Percentiles rank a stretch among this genome's conserved stretches.
phyloP scores from a whole-genome alignment of 2,888 invertebrate genomes.

The Prosopocoilus inquinatus region DNA sequence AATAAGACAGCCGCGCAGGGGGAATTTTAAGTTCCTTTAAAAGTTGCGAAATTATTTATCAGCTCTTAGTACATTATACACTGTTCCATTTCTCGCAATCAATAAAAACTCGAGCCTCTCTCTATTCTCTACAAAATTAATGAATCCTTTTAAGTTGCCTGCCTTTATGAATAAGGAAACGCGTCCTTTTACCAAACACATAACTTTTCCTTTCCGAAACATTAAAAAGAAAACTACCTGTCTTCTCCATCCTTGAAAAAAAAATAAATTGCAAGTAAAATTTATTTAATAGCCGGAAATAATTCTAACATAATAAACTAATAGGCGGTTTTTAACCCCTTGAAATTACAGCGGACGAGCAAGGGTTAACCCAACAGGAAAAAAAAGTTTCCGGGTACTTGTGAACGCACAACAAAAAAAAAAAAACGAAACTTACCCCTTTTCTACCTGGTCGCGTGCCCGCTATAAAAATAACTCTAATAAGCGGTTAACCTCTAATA shows the following conservation, averaged over 20 bases:
- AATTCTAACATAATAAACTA: background rate
- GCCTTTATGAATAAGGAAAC: background rate
- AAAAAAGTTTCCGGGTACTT: conserved; percentile 13
- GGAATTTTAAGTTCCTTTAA: conserved; percentile 36
- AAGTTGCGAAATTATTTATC: conserved; percentile 42
- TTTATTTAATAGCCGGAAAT: too few relatives aligned
- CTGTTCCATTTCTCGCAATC: conserved; percentile 1
- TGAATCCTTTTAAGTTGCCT: conserved; percentile 1
- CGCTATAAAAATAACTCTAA: conserved; percentile 45
- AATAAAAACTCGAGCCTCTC: background rate
- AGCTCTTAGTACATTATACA: conserved; percentile 32
- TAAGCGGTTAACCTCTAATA: conserved; percentile 50
- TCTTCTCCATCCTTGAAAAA: too few relatives aligned
- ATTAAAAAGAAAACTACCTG: too few relatives aligned
- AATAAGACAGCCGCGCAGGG: background rate
- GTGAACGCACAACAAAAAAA: conserved; percentile 14
- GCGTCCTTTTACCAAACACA: too few relatives aligned
- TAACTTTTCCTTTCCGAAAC: too few relatives aligned
- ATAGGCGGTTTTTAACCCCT: background rate
- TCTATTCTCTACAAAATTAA: background rate
- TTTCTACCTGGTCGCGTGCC: conserved; percentile 50
- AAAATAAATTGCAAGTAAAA: too few relatives aligned
- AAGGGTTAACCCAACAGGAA: conserved; percentile 7
- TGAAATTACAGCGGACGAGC: background rate
- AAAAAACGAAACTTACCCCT: conserved; percentile 36